These are phyloP conservation scores for Aptenodytes forsteri DNA, from an alignment of 2,113 vertebrate species.

Conservation along the genomic window DNA sequence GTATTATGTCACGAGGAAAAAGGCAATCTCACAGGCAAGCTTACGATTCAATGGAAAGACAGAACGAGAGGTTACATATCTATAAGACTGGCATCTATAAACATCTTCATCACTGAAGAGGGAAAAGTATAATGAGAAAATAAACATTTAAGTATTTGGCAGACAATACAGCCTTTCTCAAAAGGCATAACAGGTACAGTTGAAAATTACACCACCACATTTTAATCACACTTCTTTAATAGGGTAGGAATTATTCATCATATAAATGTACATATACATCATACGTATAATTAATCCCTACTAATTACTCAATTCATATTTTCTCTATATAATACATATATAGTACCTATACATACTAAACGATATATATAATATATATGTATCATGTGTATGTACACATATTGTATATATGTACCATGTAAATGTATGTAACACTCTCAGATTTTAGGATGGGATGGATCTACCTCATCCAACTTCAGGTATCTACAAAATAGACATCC, in stretches of 20 bases:
- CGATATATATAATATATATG: not conserved
- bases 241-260: not conserved
- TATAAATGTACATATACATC: not conserved
- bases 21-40: not conserved
- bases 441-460: not conserved
- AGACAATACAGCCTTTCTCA: not conserved
- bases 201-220: not conserved
- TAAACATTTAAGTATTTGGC: not conserved
- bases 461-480: not conserved
- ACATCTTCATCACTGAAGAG: not conserved
- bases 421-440: not conserved
- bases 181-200: not conserved
- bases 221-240: not conserved
- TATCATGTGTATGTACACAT: not conserved
- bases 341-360: not conserved
- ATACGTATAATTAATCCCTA: not conserved
- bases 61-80: not conserved
- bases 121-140: not conserved
- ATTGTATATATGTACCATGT: too few relatives aligned
- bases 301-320: not conserved
- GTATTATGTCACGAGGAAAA: not conserved
- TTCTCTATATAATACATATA: not conserved
- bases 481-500: not conserved
- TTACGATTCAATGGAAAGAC: not conserved
- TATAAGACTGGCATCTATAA: not conserved